phyloP scores from a whole-genome alignment of 2,888 invertebrate genomes.

The Erannis defoliaria region DNA sequence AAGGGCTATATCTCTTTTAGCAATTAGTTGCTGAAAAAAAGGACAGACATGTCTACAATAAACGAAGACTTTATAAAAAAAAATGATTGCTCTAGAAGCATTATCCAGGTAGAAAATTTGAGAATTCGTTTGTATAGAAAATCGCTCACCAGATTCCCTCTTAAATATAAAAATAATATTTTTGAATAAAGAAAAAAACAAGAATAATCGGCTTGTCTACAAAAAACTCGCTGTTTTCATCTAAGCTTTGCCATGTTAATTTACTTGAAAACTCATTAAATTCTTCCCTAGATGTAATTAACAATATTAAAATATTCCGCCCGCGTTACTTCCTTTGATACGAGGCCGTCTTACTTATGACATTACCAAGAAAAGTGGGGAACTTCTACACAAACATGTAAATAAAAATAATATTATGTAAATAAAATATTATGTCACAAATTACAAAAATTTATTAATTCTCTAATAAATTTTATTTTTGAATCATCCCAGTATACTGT shows the following conservation, averaged over 20 bases:
- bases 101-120: too few species aligned
- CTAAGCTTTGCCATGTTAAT: conserved; percentile 41
- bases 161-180: too few species aligned
- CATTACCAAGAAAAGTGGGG: not conserved
- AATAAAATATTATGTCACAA: not conserved
- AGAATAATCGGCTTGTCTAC: not conserved
- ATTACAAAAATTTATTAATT: not conserved
- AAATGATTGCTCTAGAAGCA: too few species aligned
- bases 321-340: conserved; percentile 28
- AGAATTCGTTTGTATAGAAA: too few species aligned
- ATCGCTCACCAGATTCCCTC: too few species aligned
- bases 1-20: too few species aligned
- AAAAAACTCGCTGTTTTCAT: not conserved
- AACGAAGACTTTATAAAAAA: too few species aligned
- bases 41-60: too few species aligned
- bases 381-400: conserved; percentile 11
- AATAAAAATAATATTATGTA: conserved; percentile 10
- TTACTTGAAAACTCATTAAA: conserved; percentile 40
- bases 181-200: not conserved
- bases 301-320: conserved; percentile 41
- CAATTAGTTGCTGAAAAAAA: too few species aligned
- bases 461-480: too few species aligned
- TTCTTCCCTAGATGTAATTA: conserved; percentile 34
- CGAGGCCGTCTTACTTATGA: conserved; percentile 13
- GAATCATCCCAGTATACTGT: too few species aligned